Conservation (phyloP, 2,888 invertebrate species). For the Sipha maydis region DNA sequence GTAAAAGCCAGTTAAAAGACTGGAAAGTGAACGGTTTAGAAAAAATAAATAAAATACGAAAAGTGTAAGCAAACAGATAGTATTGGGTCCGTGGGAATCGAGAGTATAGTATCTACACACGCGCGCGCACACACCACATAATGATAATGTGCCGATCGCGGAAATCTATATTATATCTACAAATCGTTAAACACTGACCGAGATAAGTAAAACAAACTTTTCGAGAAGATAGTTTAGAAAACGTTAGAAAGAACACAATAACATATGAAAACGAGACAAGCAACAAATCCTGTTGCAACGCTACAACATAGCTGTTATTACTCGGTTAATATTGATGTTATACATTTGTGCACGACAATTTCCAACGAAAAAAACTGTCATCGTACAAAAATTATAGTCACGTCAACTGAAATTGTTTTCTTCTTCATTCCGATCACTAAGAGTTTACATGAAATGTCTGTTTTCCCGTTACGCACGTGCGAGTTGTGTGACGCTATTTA, state of each 20-base stretch:
- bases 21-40: not conserved
- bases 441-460: no score
- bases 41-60: slow-evolving; percentile 5
- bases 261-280: not conserved
- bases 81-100: slow-evolving; percentile 54
- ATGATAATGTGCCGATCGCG: slow-evolving; percentile 20
- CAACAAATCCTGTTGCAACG: not conserved
- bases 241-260: not conserved
- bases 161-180: slow-evolving; percentile 34
- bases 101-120: not conserved
- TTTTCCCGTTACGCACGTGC: no score
- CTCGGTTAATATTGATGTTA: not conserved
- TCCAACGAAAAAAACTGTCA: no score
- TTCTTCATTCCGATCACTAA: no score
- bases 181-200: slow-evolving; percentile 21
- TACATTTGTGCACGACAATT: not conserved
- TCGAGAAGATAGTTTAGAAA: slow-evolving; percentile 18
- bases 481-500: no score
- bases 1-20: slow-evolving; percentile 53
- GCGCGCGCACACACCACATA: not conserved
- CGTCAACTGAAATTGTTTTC: no score
- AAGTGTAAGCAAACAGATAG: slow-evolving; percentile 17
- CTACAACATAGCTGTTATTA: not conserved
- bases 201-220: slow-evolving; percentile 43
- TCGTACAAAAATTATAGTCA: no score